phyloP scores from a whole-genome alignment of 2,797 vertebrate species.

The Cephalopachus bancanus region DNA sequence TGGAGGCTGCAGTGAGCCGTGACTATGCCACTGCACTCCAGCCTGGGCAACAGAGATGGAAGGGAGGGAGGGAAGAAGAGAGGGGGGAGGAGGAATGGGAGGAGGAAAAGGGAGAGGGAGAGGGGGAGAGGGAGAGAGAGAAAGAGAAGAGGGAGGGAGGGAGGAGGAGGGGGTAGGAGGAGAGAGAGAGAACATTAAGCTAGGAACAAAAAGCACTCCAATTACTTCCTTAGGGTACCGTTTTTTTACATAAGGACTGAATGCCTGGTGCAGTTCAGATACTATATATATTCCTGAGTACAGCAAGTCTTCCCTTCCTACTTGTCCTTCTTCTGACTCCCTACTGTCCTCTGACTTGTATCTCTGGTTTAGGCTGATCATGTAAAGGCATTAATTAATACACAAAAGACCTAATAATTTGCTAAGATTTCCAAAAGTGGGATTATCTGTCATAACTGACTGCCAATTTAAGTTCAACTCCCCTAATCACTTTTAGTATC shows the following conservation, averaged over 20 bases:
- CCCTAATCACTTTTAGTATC: not conserved
- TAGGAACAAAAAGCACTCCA: not conserved
- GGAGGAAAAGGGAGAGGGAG: too few relatives aligned
- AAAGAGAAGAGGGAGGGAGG: too few relatives aligned
- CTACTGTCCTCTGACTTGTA: not conserved
- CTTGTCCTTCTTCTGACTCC: not conserved
- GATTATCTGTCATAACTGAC: not conserved
- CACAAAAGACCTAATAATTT: not conserved
- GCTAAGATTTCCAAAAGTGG: not conserved
- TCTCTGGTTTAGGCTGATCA: not conserved
- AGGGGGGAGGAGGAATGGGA: too few relatives aligned
- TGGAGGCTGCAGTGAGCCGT: too few relatives aligned
- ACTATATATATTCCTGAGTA: not conserved
- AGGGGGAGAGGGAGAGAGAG: too few relatives aligned
- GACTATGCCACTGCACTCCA: too few relatives aligned
- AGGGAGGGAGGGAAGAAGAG: too few relatives aligned
- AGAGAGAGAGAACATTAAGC: not conserved
- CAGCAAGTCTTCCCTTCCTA: conserved; percentile 9
- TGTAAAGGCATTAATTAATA: not conserved
- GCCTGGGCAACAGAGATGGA: too few relatives aligned
- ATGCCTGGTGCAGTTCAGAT: not conserved
- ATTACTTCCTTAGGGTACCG: not conserved
- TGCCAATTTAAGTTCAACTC: conserved; percentile 2
- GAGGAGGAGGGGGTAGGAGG: too few relatives aligned
- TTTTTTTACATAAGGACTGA: not conserved